Percentiles rank a stretch among this genome's conserved stretches.
Conservation (phyloP, 2,888 invertebrate species). For the Hirtodrosophila confusa region DNA sequence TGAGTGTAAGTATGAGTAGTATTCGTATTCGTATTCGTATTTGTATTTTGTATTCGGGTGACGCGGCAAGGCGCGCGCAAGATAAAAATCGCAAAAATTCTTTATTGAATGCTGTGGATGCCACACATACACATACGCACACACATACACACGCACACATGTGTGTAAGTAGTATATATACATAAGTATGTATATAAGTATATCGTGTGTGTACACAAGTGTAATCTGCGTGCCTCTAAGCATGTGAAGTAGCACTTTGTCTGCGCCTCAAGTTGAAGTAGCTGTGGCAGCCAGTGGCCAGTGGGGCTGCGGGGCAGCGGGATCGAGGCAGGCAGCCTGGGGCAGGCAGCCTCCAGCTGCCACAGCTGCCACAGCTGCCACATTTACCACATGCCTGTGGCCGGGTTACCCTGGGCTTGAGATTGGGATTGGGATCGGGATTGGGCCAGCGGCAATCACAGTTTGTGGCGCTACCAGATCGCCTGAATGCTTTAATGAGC, state of each 20-base stretch:
- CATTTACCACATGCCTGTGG: slow-evolving; percentile 26
- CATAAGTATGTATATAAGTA: background rate
- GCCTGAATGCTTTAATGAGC: background rate
- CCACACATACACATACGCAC: slow-evolving; percentile 42
- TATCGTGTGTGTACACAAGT: slow-evolving; percentile 50
- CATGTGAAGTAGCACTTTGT: slow-evolving; percentile 76
- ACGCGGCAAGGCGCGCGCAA: slow-evolving; percentile 54
- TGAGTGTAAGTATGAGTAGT: background rate
- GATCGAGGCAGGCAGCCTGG: background rate
- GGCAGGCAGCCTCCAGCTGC: slow-evolving; percentile 13
- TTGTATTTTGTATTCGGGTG: slow-evolving; percentile 41
- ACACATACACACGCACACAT: slow-evolving; percentile 4
- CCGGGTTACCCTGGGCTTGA: background rate
- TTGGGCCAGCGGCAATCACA: slow-evolving; percentile 12
- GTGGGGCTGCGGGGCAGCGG: too few species aligned
- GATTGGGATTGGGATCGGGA: background rate
- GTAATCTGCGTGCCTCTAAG: slow-evolving; percentile 65
- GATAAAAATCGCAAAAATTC: slow-evolving; percentile 80
- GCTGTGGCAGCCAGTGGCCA: slow-evolving; percentile 35
- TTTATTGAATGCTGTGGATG: slow-evolving; percentile 77
- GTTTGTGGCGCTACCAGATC: slow-evolving; percentile 19
- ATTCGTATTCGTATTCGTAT: slow-evolving; percentile 17
- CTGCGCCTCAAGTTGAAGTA: slow-evolving; percentile 65
- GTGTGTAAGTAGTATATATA: background rate
- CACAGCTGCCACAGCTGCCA: slow-evolving; percentile 31